phyloP scores from a whole-genome alignment of 2,113 vertebrate genomes.

The Lagopus muta region DNA sequence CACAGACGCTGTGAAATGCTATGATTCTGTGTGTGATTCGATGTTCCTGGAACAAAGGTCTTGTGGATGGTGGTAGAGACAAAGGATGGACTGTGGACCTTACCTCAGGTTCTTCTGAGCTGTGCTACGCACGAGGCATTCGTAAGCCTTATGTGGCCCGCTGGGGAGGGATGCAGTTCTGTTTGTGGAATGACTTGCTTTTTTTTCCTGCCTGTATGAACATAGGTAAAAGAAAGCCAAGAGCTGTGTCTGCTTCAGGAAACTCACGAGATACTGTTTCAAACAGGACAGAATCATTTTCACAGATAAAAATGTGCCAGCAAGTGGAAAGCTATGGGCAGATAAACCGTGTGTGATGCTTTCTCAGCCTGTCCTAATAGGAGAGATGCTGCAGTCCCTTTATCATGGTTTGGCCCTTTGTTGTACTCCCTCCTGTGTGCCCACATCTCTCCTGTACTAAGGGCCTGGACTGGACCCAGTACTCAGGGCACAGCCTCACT shows the following conservation, averaged over 20 bases:
- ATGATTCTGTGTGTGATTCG: not conserved
- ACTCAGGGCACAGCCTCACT: not conserved
- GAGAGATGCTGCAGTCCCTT: not conserved
- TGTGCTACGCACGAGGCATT: not conserved
- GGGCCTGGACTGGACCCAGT: too few relatives aligned
- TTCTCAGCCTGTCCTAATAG: not conserved
- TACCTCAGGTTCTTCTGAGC: fast-evolving
- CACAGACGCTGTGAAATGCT: not conserved
- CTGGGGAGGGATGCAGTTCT: not conserved
- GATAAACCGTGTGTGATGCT: too few relatives aligned
- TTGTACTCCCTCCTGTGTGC: not conserved
- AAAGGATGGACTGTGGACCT: not conserved
- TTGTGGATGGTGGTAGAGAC: not conserved
- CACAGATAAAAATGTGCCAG: not conserved
- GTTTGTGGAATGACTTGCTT: not conserved
- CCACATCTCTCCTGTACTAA: too few relatives aligned
- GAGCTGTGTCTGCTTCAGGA: fast-evolving
- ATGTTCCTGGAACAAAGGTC: not conserved
- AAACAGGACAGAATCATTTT: not conserved
- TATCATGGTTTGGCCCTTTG: not conserved
- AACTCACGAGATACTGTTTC: fast-evolving
- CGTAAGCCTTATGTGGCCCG: not conserved
- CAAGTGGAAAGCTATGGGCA: not conserved
- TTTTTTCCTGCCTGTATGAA: not conserved
- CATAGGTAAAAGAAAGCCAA: not conserved